phyloP scores from a whole-genome alignment of 2,888 invertebrate species.

The Cheilosia vernalis region DNA sequence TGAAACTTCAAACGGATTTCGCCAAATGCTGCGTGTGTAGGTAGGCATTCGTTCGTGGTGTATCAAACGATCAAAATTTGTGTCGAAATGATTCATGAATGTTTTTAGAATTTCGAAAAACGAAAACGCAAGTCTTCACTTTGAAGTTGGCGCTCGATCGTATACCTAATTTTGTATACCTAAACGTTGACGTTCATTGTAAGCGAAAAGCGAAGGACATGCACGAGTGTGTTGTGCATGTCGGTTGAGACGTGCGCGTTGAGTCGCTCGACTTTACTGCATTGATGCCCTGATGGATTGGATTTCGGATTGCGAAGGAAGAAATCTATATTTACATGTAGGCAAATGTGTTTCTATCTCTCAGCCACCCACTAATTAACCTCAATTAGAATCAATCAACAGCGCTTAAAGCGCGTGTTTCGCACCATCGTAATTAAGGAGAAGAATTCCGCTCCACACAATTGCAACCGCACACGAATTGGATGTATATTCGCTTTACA shows the following conservation, averaged over 20 bases:
- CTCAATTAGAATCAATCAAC: slow-evolving; percentile 72
- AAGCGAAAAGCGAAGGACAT: slow-evolving; percentile 51
- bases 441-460: slow-evolving; percentile 14
- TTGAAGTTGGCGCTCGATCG: slow-evolving; percentile 45
- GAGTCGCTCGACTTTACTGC: not conserved
- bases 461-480: not conserved
- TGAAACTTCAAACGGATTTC: slow-evolving; percentile 64
- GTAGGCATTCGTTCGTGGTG: slow-evolving; percentile 15
- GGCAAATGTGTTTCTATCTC: slow-evolving; percentile 48
- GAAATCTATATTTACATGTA: slow-evolving; percentile 37
- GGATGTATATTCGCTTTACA: slow-evolving; percentile 28
- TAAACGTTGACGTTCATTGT: not conserved
- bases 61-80: slow-evolving; percentile 62
- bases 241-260: slow-evolving; percentile 1
- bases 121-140: slow-evolving; percentile 45
- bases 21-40: slow-evolving; percentile 35
- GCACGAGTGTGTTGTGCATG: slow-evolving; percentile 18
- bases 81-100: slow-evolving; percentile 63
- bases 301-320: not conserved
- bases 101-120: slow-evolving; percentile 49
- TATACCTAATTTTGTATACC: not conserved
- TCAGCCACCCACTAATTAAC: slow-evolving; percentile 65
- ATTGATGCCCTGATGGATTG: slow-evolving; percentile 10
- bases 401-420: slow-evolving; percentile 43
- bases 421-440: slow-evolving; percentile 54